Conservation (phyloP, 1,140 invertebrate species). For the Asobara japonica region DNA sequence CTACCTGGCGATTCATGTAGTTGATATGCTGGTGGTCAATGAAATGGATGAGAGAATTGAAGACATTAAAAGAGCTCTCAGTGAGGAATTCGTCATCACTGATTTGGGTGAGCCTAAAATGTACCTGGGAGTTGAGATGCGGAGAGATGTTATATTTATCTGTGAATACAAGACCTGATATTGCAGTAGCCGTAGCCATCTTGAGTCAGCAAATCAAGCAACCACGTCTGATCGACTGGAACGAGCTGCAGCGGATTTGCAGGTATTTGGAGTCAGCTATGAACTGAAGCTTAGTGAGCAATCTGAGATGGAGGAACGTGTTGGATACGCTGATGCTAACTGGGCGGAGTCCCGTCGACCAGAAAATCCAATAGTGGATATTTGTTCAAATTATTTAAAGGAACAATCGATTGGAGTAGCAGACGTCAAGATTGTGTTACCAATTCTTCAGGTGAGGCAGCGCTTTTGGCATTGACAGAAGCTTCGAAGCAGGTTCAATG, state of each 20-base stretch:
- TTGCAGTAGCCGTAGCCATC: conserved; percentile 41
- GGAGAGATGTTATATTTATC: conserved; percentile 48
- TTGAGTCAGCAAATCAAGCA: conserved; percentile 38
- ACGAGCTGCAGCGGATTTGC: conserved; percentile 33
- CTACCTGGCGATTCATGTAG: not conserved
- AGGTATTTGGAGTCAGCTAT: conserved; percentile 38
- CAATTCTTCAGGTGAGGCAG: conserved; percentile 45
- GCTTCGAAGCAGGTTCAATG: conserved; percentile 41
- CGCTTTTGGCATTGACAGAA: conserved; percentile 41
- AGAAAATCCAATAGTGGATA: not conserved
- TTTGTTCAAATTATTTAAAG: not conserved
- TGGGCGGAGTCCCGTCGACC: not conserved
- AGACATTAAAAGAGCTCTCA: not conserved
- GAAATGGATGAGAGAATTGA: not conserved
- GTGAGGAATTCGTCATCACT: conserved; percentile 1
- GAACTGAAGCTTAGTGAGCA: conserved; percentile 15
- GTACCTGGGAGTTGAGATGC: conserved; percentile 7
- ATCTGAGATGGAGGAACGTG: not conserved
- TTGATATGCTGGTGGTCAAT: not conserved
- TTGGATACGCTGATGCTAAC: conserved; percentile 27
- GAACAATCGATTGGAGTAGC: not conserved
- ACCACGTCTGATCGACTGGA: conserved; percentile 24
- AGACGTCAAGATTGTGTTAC: conserved; percentile 39
- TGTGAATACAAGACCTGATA: conserved; percentile 52
- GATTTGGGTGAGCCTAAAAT: not conserved